These are phyloP conservation scores for Electrophaes corylata DNA, from an alignment of 2,888 invertebrate genomes.

Conservation along the genomic window DNA sequence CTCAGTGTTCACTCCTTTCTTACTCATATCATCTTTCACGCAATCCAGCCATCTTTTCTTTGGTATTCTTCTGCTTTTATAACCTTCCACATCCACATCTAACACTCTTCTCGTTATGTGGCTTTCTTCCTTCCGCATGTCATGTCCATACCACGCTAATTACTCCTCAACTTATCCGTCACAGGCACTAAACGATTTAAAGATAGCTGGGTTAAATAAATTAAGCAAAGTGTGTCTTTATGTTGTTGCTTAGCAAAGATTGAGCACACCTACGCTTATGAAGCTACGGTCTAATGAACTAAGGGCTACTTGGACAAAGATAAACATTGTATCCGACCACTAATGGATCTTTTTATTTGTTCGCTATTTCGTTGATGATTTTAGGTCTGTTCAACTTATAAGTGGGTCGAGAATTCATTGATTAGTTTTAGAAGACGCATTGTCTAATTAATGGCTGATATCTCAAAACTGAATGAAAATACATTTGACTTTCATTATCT, in stretches of 20 bases:
- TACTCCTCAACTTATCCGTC: too few relatives aligned
- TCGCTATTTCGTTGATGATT: conserved; percentile 38
- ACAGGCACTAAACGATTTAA: too few relatives aligned
- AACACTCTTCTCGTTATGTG: too few relatives aligned
- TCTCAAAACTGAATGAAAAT: not conserved
- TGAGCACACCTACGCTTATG: not conserved
- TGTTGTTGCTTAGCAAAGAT: not conserved
- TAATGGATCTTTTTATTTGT: conserved; percentile 50
- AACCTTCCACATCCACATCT: too few relatives aligned
- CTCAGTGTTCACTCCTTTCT: too few relatives aligned
- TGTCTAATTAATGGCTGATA: not conserved
- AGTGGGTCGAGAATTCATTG: conserved; percentile 10
- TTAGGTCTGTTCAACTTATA: conserved; percentile 32
- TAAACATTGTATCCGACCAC: conserved; percentile 38
- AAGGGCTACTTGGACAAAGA: conserved; percentile 24
- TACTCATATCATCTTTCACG: too few relatives aligned
- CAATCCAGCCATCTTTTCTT: too few relatives aligned
- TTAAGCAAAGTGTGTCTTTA: too few relatives aligned
- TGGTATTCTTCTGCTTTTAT: too few relatives aligned
- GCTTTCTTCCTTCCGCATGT: too few relatives aligned
- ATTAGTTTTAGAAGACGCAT: conserved; percentile 5
- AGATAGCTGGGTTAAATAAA: too few relatives aligned
- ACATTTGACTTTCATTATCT: not conserved
- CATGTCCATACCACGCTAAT: too few relatives aligned
- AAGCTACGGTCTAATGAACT: conserved; percentile 1